A percentile compares a stretch with the other conserved stretches of the same genome.
Evolutionary conservation across 1,140 invertebrate genomes (phyloP).

Genomic region (Zaprionus nigranus): DNA sequence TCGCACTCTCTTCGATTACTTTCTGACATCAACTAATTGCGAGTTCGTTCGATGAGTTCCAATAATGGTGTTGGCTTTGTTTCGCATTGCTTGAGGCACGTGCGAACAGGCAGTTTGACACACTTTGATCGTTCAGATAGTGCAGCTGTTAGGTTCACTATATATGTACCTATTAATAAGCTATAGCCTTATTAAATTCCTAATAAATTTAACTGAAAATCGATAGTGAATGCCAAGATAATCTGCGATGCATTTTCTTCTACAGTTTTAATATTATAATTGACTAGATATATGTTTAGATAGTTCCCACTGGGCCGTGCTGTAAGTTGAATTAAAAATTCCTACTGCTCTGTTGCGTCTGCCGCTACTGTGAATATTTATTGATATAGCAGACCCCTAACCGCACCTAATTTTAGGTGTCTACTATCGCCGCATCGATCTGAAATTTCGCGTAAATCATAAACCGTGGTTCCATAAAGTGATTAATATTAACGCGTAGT

Average conservation of each 20-base stretch:
- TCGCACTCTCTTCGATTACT: conserved; percentile 4
- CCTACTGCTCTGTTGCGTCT: background rate
- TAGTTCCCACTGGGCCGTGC: background rate
- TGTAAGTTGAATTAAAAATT: background rate
- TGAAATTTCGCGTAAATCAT: background rate
- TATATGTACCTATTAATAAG: background rate
- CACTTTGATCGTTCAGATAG: conserved; percentile 12
- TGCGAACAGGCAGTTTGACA: conserved; percentile 6
- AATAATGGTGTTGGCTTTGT: conserved; percentile 11
- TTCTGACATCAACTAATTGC: conserved; percentile 36
- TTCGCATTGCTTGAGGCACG: background rate
- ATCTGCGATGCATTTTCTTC: background rate
- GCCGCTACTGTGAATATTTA: background rate
- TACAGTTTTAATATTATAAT: background rate
- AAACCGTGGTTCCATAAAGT: conserved; percentile 8
- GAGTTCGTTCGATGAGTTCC: conserved; percentile 12
- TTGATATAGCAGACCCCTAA: background rate
- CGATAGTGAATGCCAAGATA: background rate
- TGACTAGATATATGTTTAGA: background rate
- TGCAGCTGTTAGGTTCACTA: conserved; percentile 41
- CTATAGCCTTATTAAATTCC: background rate
- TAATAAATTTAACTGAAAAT: background rate
- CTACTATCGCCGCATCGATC: background rate
- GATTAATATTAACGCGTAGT: conserved; percentile 29
- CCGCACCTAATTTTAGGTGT: background rate